phyloP scores from a whole-genome alignment of 2,113 vertebrate species.

The Anarhynchus alexandrinus region DNA sequence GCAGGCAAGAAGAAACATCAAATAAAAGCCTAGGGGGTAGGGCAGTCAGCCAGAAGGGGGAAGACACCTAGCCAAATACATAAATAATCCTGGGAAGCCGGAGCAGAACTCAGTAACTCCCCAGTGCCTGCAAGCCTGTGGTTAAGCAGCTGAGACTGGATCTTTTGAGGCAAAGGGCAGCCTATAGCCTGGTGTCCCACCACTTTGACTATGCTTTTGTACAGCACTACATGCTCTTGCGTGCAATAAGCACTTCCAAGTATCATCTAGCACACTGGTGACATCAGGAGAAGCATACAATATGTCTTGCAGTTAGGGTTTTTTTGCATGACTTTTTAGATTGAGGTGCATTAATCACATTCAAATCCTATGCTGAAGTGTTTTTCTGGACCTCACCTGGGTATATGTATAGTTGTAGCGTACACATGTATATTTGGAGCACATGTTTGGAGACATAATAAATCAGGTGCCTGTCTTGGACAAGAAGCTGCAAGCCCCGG shows the following conservation, averaged over 20 bases:
- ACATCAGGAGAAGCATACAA: background rate
- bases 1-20: conserved; percentile 46
- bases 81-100: conserved; percentile 28
- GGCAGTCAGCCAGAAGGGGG: conserved; percentile 39
- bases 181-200: background rate
- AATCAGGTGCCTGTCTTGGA: background rate
- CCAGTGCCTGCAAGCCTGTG: background rate
- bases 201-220: background rate
- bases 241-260: rapidly evolving
- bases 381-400: background rate
- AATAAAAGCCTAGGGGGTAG: conserved; percentile 36
- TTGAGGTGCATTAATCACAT: background rate
- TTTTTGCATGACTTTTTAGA: background rate
- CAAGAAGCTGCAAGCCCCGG: background rate
- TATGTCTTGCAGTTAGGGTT: background rate
- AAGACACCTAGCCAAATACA: conserved; percentile 45
- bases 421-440: background rate
- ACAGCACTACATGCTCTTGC: rapidly evolving
- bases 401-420: background rate
- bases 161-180: background rate
- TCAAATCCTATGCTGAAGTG: background rate
- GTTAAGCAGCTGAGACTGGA: background rate
- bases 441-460: background rate
- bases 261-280: background rate
- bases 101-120: background rate